Conservation (phyloP, 2,113 vertebrate genomes). For the Otolemur garnettii region DNA sequence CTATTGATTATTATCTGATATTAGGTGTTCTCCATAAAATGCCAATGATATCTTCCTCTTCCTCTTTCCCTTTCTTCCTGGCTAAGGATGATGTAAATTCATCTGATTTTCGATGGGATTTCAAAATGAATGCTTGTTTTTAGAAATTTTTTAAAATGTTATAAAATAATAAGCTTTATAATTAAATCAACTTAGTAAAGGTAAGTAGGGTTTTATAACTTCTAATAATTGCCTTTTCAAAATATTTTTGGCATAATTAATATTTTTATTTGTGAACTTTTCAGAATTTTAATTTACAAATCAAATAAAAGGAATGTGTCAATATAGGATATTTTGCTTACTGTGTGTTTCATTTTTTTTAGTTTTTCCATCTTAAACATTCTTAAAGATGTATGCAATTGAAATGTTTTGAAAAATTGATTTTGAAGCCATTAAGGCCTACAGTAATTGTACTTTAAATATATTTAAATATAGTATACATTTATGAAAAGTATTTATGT, state of each 20-base stretch:
- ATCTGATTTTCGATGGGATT: neutral
- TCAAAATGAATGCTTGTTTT: neutral
- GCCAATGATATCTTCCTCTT: neutral
- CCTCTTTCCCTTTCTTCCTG: neutral
- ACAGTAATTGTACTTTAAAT: neutral
- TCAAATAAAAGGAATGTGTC: slow-evolving; percentile 1
- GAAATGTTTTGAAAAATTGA: neutral
- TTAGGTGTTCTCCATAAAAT: neutral
- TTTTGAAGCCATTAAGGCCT: neutral
- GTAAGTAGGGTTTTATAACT: neutral
- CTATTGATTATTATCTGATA: neutral
- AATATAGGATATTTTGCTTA: neutral
- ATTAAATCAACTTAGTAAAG: neutral
- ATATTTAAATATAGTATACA: neutral
- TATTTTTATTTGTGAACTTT: slow-evolving; percentile 14
- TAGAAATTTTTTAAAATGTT: neutral
- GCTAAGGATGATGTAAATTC: neutral
- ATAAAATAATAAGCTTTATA: slow-evolving; percentile 3
- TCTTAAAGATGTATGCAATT: neutral
- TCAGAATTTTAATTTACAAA: slow-evolving; percentile 35
- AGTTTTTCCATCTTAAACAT: neutral
- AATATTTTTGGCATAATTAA: neutral
- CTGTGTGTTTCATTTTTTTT: neutral
- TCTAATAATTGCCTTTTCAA: slow-evolving; percentile 30
- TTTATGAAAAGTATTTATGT: neutral